phyloP scores from a whole-genome alignment of 2,113 vertebrate species.

The Xenotilapia caudafasciata region DNA sequence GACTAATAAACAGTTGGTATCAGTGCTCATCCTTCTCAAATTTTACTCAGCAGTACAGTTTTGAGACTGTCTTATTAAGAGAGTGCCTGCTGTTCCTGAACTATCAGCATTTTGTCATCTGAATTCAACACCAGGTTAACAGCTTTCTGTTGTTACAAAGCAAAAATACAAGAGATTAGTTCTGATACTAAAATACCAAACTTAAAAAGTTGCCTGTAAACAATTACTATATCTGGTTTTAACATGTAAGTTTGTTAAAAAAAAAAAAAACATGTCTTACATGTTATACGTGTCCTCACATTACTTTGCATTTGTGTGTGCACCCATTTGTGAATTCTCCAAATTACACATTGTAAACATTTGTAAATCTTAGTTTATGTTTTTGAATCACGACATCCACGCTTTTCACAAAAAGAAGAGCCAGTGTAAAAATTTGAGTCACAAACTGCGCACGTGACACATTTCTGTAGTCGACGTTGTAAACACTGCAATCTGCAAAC shows the following conservation, averaged over 20 bases:
- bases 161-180: not conserved
- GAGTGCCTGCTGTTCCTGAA: not conserved
- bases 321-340: not conserved
- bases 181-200: not conserved
- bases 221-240: not conserved
- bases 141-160: not conserved
- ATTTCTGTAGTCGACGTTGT: not conserved
- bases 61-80: not conserved
- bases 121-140: not conserved
- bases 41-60: not conserved
- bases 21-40: not conserved
- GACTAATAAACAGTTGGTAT: not conserved
- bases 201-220: not conserved
- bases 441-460: not conserved
- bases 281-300: not conserved
- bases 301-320: not conserved
- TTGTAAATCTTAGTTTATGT: not conserved
- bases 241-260: accelerated
- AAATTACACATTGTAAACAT: not conserved
- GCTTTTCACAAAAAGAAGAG: not conserved
- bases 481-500: not conserved
- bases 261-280: not conserved
- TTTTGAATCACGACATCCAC: not conserved
- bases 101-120: not conserved
- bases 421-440: not conserved